Conservation (phyloP, 1,140 invertebrate genomes). For the Drosophila fuyamai region DNA sequence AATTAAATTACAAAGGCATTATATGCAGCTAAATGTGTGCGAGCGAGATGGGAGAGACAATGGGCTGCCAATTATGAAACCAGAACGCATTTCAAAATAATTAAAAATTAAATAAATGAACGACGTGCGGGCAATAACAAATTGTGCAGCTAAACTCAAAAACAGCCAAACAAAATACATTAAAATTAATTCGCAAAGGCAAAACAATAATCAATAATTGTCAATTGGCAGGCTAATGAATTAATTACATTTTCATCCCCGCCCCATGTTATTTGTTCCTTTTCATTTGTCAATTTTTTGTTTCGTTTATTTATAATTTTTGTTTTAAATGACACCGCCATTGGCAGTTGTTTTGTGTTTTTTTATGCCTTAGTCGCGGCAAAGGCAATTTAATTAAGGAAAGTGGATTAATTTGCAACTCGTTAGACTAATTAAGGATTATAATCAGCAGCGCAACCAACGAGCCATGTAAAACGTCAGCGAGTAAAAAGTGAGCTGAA, state of each 20-base stretch:
- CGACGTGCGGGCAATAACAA: conserved; percentile 32
- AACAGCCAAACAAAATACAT: conserved; percentile 46
- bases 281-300: conserved; percentile 25
- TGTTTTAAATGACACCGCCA: conserved; percentile 19
- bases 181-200: conserved; percentile 58
- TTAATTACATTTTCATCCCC: conserved; percentile 67
- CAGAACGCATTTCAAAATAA: conserved; percentile 72
- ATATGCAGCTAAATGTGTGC: conserved; percentile 10
- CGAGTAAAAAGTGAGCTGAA: conserved; percentile 25
- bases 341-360: conserved; percentile 26
- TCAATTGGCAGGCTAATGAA: conserved; percentile 77
- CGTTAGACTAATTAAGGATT: conserved; percentile 84
- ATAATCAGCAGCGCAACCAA: conserved; percentile 60
- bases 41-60: conserved; percentile 34
- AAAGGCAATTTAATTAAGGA: conserved; percentile 82
- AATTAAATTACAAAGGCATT: conserved; percentile 65
- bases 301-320: conserved; percentile 26
- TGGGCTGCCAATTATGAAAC: conserved; percentile 69
- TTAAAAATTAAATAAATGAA: conserved; percentile 73
- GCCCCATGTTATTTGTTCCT: conserved; percentile 1
- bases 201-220: conserved; percentile 80
- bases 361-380: conserved; percentile 31
- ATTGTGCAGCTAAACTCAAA: conserved; percentile 43
- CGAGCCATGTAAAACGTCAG: conserved; percentile 44
- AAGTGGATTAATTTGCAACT: conserved; percentile 85